A percentile compares a stretch with the other conserved stretches of the same genome.
Conservation (phyloP, 2,888 invertebrate species). For the Lycocerus yunnanus region DNA sequence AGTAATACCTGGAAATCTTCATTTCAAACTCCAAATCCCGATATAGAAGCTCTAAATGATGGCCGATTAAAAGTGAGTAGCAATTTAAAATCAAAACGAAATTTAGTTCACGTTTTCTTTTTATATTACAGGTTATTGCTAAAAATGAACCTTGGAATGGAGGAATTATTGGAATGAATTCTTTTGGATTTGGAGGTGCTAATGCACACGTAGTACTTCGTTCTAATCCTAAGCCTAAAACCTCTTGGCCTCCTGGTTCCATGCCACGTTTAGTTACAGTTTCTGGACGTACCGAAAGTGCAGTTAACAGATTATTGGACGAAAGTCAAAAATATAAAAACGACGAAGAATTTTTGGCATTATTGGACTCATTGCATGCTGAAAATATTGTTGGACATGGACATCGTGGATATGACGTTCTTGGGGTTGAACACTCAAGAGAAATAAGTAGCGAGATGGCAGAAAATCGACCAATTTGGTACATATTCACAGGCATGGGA, state of each 20-base stretch:
- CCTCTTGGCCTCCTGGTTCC: slow-evolving; percentile 60
- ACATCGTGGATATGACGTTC: slow-evolving; percentile 80
- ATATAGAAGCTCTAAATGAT: slow-evolving; percentile 88
- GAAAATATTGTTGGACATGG: slow-evolving; percentile 75
- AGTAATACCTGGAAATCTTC: slow-evolving; percentile 88
- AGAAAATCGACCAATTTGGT: slow-evolving; percentile 87
- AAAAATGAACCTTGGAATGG: slow-evolving; percentile 85
- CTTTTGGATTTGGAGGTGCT: slow-evolving; percentile 98
- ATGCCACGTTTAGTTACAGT: slow-evolving; percentile 74
- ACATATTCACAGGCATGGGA: slow-evolving; percentile 97
- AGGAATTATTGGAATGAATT: slow-evolving; percentile 91
- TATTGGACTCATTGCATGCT: slow-evolving; percentile 76
- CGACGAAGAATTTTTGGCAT: slow-evolving; percentile 76
- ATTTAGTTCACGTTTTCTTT: slow-evolving; percentile 45
- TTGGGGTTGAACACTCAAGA: slow-evolving; percentile 61
- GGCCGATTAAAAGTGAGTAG: slow-evolving; percentile 76
- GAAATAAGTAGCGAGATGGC: slow-evolving; percentile 58
- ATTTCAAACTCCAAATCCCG: slow-evolving; percentile 85
- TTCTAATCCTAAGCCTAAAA: slow-evolving; percentile 74
- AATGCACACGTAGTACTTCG: slow-evolving; percentile 90
- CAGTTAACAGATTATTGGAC: slow-evolving; percentile 69
- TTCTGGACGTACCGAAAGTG: slow-evolving; percentile 85
- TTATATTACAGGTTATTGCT: slow-evolving; percentile 70
- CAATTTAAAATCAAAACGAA: neutral
- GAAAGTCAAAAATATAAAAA: slow-evolving; percentile 62